Evolutionary conservation across 2,888 invertebrate genomes (phyloP).

Genomic region (Agrotis clavis): DNA sequence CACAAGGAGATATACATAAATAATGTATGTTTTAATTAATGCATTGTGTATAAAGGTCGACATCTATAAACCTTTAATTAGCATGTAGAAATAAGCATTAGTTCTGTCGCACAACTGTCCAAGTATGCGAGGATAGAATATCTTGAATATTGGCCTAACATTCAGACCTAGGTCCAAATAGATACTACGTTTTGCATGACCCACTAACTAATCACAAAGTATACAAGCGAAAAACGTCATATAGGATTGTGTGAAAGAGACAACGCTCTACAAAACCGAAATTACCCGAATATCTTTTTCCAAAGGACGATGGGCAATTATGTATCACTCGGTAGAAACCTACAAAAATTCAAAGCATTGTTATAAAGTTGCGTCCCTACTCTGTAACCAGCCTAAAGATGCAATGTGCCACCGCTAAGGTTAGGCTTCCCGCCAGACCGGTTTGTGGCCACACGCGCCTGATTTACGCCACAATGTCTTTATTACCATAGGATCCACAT

Average conservation of each 20-base stretch:
- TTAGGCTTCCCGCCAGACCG: slow-evolving; percentile 43
- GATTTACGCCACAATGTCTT: slow-evolving; percentile 41
- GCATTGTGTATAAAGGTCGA: not conserved
- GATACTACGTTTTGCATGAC: no score
- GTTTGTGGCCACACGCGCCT: slow-evolving; percentile 39
- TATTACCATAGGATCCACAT: slow-evolving; percentile 42
- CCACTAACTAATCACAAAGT: no score
- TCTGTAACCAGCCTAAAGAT: slow-evolving; percentile 34
- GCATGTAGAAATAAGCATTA: not conserved
- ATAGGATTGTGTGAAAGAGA: no score
- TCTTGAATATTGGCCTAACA: no score
- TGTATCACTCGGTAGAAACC: no score
- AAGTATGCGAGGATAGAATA: no score
- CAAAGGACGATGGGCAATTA: no score
- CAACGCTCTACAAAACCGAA: no score
- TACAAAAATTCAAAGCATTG: not conserved
- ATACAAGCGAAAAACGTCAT: no score
- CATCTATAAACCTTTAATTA: not conserved
- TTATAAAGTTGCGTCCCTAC: slow-evolving; percentile 29
- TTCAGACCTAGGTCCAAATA: no score
- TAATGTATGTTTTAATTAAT: not conserved
- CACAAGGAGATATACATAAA: not conserved
- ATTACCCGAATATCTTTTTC: no score
- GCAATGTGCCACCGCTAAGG: slow-evolving; percentile 35
- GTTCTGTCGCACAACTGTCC: not conserved